These are phyloP conservation scores for Hippocampus kuda DNA, from an alignment of 2,797 vertebrate species.

Conservation along the genomic window DNA sequence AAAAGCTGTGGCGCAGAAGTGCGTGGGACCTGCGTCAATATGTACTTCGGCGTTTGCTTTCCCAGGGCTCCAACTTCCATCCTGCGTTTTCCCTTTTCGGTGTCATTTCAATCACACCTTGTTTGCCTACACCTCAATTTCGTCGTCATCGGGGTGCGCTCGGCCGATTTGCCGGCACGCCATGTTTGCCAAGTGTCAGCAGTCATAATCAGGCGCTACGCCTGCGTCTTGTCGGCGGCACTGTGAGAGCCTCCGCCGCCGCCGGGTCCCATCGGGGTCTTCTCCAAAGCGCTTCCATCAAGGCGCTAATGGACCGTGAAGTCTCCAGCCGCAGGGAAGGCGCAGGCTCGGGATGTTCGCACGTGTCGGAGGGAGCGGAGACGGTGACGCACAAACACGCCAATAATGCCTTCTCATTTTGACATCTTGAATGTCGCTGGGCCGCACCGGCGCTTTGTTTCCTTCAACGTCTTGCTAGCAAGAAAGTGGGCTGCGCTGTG, in stretches of 20 bases:
- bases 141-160: neutral
- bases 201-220: neutral
- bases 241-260: neutral
- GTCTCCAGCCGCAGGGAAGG: neutral
- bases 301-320: slow-evolving; percentile 2
- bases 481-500: too few relatives aligned
- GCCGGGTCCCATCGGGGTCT: neutral
- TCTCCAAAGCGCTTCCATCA: neutral
- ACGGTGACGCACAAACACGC: too few relatives aligned
- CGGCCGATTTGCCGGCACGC: neutral
- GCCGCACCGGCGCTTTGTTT: too few relatives aligned
- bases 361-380: neutral
- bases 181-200: neutral
- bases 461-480: too few relatives aligned
- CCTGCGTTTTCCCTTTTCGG: neutral
- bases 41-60: neutral
- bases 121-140: slow-evolving; percentile 2
- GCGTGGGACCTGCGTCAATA: neutral
- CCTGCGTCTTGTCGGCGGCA: neutral
- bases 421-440: too few relatives aligned
- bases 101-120: neutral
- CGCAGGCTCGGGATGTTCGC: neutral
- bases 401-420: too few relatives aligned
- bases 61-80: neutral
- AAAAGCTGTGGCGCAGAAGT: neutral